Evolutionary conservation across 2,888 invertebrate genomes (phyloP).

Genomic region (Philhelius pedissequus): DNA sequence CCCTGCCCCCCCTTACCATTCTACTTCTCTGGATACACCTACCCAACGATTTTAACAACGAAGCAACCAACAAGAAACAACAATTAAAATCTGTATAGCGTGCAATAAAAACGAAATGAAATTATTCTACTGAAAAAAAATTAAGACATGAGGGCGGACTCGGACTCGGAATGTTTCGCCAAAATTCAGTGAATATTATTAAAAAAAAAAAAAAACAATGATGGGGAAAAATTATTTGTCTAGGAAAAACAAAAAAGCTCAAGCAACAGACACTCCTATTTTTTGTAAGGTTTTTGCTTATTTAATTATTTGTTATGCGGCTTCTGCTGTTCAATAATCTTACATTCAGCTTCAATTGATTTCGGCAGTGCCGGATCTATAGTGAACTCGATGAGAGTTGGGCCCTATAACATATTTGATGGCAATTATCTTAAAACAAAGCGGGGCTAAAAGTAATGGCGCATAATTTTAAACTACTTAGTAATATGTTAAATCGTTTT

Average conservation of each 20-base stretch:
- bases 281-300: background rate
- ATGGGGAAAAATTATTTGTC: slow-evolving; percentile 25
- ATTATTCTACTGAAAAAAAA: background rate
- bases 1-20: background rate
- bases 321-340: background rate
- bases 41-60: background rate
- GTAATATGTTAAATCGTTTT: too few species aligned
- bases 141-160: background rate
- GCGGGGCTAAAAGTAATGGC: too few species aligned
- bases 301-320: background rate
- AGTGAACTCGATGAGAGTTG: too few species aligned
- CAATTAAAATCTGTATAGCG: background rate
- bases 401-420: too few species aligned
- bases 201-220: background rate
- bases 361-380: background rate
- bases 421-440: too few species aligned
- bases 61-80: background rate
- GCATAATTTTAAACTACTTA: too few species aligned
- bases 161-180: slow-evolving; percentile 1
- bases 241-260: slow-evolving; percentile 9
- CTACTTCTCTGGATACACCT: background rate
- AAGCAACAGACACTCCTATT: background rate
- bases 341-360: background rate
- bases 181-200: slow-evolving; percentile 6
- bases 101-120: background rate